Conservation (phyloP, 1,140 invertebrate species). For the Aradophagus sp. region DNA sequence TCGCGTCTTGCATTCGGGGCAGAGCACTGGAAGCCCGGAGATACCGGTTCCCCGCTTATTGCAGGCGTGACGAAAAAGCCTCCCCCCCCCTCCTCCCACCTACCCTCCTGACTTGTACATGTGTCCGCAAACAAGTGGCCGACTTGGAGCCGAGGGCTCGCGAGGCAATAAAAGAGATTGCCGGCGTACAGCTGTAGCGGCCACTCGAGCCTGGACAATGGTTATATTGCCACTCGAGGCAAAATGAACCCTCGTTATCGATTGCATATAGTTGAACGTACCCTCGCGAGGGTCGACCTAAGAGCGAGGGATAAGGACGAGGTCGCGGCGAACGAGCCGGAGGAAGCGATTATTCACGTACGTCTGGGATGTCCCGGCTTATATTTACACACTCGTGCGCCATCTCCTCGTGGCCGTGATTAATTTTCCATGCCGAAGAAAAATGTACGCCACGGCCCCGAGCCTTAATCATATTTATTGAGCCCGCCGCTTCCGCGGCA, state of each 20-base stretch:
- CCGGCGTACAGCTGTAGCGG: constrained; percentile 51
- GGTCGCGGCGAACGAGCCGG: constrained; percentile 32
- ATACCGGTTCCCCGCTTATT: too few relatives aligned
- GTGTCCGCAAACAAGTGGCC: constrained; percentile 19
- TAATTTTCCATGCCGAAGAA: constrained; percentile 44
- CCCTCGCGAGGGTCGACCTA: constrained; percentile 52
- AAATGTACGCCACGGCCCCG: constrained; percentile 28
- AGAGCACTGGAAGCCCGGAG: too few relatives aligned
- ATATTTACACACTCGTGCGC: constrained; percentile 52
- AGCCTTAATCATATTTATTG: constrained; percentile 32
- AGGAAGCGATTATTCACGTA: constrained; percentile 51
- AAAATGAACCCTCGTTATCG: constrained; percentile 62
- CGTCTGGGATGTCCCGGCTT: constrained; percentile 43
- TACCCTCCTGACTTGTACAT: too few relatives aligned
- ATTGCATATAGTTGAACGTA: constrained; percentile 58
- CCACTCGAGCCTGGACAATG: constrained; percentile 57
- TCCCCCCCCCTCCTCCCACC: too few relatives aligned
- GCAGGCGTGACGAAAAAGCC: too few relatives aligned
- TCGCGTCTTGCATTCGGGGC: too few relatives aligned
- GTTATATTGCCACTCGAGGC: constrained; percentile 61
- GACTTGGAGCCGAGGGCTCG: constrained; percentile 46
- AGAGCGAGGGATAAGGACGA: constrained; percentile 34
- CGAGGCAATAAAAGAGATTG: constrained; percentile 57
- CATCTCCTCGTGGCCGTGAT: constrained; percentile 42
- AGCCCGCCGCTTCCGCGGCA: constrained; percentile 27